Base-by-base conservation (phyloP, 2,888 invertebrate species). In the Calameuta idolon region DNA sequence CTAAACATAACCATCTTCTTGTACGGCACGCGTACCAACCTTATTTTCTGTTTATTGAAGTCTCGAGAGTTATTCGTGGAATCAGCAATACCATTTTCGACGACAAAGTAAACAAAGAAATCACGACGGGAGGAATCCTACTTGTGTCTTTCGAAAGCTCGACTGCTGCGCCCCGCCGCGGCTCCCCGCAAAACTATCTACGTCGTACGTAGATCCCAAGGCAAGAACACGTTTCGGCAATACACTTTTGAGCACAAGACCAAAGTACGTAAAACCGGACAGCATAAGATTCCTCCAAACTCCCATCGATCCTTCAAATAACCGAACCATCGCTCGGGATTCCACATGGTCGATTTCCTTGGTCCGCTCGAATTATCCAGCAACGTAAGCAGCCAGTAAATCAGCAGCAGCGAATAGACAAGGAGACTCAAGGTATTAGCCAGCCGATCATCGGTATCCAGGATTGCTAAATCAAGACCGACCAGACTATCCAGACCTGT, bases 401-500 rank as follows among this genome's bases (percentile, higher is more conserved):
- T 55, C 55, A 55, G 23, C 15, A 23, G 55, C 55, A 55, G 55
- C 23, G 55, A 55, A 55, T 23, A 23, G 23, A 55, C 55, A 55
- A 55, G 23, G 9, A 55, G 9, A 23, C 55, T 55, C 23, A 9
- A 55, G 55, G 55, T 55, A 55, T 55, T 23, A 55, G 55, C 55
- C 55, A 55, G 55, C 23, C 55, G 55, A 55, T 55, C 55, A 55
- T 55, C 55, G 5, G 55, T 55, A 23, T 55, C 55, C 23, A 55
- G 55, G 5, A 23, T 23, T 55, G 23, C 9, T 23, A 55, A 23
- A 55, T 5, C 55, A 23, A 23, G 33, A 23, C 1, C 31, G 55
- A 55, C 23, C 9, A 23, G 55, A 30, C 76, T 12, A 77, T 78
- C 76, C 78, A 79, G 33, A 33, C 33, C 33, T 78, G 78, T 79